Evolutionary conservation across 2,888 invertebrate genomes (phyloP).

Genomic region (Chloromyia formosa): DNA sequence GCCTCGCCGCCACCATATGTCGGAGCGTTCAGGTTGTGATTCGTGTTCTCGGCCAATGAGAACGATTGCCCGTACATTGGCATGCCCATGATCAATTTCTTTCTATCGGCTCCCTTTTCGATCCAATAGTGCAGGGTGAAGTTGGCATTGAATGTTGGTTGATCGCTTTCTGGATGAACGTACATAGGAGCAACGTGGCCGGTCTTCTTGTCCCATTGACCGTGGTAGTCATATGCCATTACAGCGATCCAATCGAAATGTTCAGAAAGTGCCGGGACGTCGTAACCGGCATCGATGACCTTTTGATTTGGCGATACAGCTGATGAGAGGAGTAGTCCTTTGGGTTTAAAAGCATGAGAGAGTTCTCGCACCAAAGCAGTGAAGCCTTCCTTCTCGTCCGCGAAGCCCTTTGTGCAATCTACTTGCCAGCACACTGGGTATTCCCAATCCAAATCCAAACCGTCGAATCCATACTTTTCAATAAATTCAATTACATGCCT

Average conservation of each 20-base stretch:
- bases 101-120: constrained; percentile 77
- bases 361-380: constrained; percentile 79
- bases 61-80: constrained; percentile 92
- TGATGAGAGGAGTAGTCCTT: constrained; percentile 78
- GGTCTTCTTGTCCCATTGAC: constrained; percentile 90
- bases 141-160: constrained; percentile 83
- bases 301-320: constrained; percentile 87
- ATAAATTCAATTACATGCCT: constrained; percentile 80
- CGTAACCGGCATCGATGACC: constrained; percentile 86
- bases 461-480: constrained; percentile 84
- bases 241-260: constrained; percentile 90
- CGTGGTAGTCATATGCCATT: constrained; percentile 92
- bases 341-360: constrained; percentile 74
- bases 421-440: constrained; percentile 93
- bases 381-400: constrained; percentile 82
- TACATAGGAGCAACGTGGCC: constrained; percentile 92
- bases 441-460: constrained; percentile 93
- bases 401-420: constrained; percentile 83
- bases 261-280: constrained; percentile 77
- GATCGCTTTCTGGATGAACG: constrained; percentile 75
- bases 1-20: constrained; percentile 90
- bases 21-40: constrained; percentile 76
- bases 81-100: constrained; percentile 85
- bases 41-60: constrained; percentile 73
- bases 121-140: constrained; percentile 90